phyloP scores from a whole-genome alignment of 2,113 vertebrate genomes.

The Callopanchax toddi region DNA sequence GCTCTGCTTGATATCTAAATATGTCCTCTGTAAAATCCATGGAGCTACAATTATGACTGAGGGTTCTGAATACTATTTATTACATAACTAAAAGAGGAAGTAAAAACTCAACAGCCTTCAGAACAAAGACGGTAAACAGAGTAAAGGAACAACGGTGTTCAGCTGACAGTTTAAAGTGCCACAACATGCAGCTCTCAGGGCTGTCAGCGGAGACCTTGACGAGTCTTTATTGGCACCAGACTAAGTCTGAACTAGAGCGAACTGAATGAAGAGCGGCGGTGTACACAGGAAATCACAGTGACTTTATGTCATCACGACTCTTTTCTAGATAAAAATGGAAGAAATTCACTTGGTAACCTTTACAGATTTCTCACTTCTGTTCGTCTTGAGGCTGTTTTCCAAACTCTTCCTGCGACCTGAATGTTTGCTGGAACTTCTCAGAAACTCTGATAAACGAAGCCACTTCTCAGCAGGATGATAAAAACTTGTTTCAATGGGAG shows the following conservation, averaged over 20 bases:
- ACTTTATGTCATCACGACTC: conserved; percentile 22
- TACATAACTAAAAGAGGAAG: conserved; percentile 13
- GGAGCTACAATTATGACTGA: conserved; percentile 20
- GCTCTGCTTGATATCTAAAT: conserved; percentile 30
- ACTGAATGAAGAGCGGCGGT: conserved; percentile 16
- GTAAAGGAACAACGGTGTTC: conserved; percentile 31
- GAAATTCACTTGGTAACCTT: conserved; percentile 8
- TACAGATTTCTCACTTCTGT: conserved; percentile 6
- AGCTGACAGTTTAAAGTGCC: conserved; percentile 47
- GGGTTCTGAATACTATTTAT: conserved; percentile 49
- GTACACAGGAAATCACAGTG: conserved; percentile 27
- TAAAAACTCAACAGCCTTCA: conserved; percentile 29
- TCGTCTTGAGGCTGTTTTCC: neutral
- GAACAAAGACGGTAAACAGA: conserved; percentile 6
- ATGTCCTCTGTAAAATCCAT: conserved; percentile 28
- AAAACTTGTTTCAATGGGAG: conserved; percentile 64
- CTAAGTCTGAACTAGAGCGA: conserved; percentile 20
- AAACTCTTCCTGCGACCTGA: conserved; percentile 21
- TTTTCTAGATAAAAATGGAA: conserved; percentile 7
- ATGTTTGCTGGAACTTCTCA: conserved; percentile 45
- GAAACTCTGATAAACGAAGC: conserved; percentile 65
- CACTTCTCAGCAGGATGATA: conserved; percentile 56
- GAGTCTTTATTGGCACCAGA: conserved; percentile 24
- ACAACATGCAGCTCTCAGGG: conserved; percentile 27
- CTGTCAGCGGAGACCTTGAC: conserved; percentile 35